phyloP scores from a whole-genome alignment of 2,113 vertebrate genomes.

The Syngnathus scovelli region DNA sequence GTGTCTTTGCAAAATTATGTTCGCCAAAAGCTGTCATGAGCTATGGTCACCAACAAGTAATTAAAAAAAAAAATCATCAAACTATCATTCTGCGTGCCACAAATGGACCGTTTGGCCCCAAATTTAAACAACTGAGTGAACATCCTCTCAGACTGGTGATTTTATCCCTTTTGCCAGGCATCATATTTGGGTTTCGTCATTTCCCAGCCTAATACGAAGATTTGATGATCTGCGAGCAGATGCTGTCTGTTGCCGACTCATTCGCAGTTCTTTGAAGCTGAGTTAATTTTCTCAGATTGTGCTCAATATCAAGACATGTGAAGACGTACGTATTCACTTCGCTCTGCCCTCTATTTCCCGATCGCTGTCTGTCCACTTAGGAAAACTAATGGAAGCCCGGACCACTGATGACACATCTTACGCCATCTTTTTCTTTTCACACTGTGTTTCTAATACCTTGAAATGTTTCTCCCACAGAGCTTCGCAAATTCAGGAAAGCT shows the following conservation, averaged over 20 bases:
- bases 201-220: conserved; percentile 39
- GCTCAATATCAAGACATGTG: conserved; percentile 13
- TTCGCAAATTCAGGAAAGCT: conserved; percentile 6
- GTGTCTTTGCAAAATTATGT: no score
- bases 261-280: conserved; percentile 32
- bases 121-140: no score
- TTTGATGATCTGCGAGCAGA: conserved; percentile 19
- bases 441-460: conserved; percentile 34
- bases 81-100: no score
- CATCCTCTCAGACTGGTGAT: no score
- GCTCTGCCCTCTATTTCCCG: conserved; percentile 5
- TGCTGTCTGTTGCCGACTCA: conserved; percentile 26
- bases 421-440: conserved; percentile 33
- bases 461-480: conserved; percentile 45
- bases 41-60: no score
- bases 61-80: no score
- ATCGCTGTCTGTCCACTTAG: conserved; percentile 25
- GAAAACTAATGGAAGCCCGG: conserved; percentile 42
- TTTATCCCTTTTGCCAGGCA: no score
- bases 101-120: no score
- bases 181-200: conserved; percentile 7
- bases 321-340: conserved; percentile 22
- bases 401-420: conserved; percentile 25
- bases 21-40: no score
- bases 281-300: conserved; percentile 10